Base-by-base conservation (phyloP, 1,140 invertebrate species). In the Trachymyrmex septentrionalis region DNA sequence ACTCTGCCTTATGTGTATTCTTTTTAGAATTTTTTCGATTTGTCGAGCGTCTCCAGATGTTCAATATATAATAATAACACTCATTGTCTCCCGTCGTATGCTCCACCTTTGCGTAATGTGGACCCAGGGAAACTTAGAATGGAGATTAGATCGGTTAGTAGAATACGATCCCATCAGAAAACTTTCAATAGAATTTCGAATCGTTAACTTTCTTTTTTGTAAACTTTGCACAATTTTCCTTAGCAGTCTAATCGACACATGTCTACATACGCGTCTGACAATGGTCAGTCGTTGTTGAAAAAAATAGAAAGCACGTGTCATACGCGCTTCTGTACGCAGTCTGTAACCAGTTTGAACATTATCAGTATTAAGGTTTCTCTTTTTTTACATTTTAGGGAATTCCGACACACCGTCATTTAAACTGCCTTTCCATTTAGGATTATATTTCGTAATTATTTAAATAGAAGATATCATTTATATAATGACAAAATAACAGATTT, bases 21-120 rank as follows among this genome's bases (percentile, higher is more conserved):
- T 90, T 97, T 97, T 96, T 96, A 87, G 97, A 34, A 34, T 96
- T 55, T 95, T 96, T 95, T 95, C 19, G 96, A 96, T 91, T 96
- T 96, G 6, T 95, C 91, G 12, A 96, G 96, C 48, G 92, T 91
- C 6, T 94, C 92, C 14, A 95, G 82, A 81, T 94, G 93, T n/a
- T 90, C 78, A 27, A 92, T 64, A 53, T n/a, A n/a, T n/a, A n/a
- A n/a, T 71, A 2, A 24, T 16, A 57, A 85, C 19, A 64, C 3
- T 73, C 2, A 2, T 61, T 27, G 21, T 50, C 30, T 9, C 12
- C 24, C 0, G 12, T 19, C 0, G 0, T 48, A 14, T 38, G 16
- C n/a, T 24, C 30, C 7, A 24, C 24, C 48, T 66, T 66, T 55
- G 30, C 27, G 80, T 78, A 3, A 34, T 64, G 10, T 66, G 16